A percentile compares a stretch with the other conserved stretches of the same genome.
Conservation (phyloP, 2,797 vertebrate genomes). For the Gymnothorax reevesii region DNA sequence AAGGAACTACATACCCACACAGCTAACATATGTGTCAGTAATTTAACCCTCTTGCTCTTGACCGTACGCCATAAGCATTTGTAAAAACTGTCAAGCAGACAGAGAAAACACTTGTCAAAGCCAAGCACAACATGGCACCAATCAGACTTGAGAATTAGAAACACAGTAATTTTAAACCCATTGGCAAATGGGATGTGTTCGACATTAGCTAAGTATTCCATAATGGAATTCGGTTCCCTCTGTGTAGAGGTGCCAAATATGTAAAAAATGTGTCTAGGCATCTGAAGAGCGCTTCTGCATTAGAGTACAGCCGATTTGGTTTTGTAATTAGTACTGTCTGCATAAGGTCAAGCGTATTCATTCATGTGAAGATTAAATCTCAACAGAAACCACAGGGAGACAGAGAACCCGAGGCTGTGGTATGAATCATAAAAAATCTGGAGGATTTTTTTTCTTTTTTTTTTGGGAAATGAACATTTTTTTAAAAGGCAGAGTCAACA, state of each 20-base stretch:
- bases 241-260: conserved; percentile 49
- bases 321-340: conserved; percentile 56
- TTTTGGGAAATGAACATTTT: conserved; percentile 39
- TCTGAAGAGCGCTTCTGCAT: conserved; percentile 44
- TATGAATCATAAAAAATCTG: conserved; percentile 40
- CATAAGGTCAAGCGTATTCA: conserved; percentile 55
- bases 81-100: conserved; percentile 38
- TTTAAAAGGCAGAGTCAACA: conserved; percentile 49
- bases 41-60: conserved; percentile 36
- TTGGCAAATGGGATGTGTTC: conserved; percentile 44
- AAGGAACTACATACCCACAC: conserved; percentile 45
- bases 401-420: conserved; percentile 30
- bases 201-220: conserved; percentile 45
- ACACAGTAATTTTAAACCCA: conserved; percentile 40
- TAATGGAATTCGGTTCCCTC: conserved; percentile 49
- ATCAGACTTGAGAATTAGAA: conserved; percentile 45
- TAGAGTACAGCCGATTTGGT: conserved; percentile 48
- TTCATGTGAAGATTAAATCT: conserved; percentile 54
- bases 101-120: conserved; percentile 31
- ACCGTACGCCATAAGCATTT: conserved; percentile 29
- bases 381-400: conserved; percentile 43
- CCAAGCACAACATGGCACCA: conserved; percentile 43
- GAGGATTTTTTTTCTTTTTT: conserved; percentile 44
- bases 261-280: conserved; percentile 43
- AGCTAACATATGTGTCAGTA: conserved; percentile 37